phyloP scores from a whole-genome alignment of 2,113 vertebrate species.

The Malaclemys terrapin region DNA sequence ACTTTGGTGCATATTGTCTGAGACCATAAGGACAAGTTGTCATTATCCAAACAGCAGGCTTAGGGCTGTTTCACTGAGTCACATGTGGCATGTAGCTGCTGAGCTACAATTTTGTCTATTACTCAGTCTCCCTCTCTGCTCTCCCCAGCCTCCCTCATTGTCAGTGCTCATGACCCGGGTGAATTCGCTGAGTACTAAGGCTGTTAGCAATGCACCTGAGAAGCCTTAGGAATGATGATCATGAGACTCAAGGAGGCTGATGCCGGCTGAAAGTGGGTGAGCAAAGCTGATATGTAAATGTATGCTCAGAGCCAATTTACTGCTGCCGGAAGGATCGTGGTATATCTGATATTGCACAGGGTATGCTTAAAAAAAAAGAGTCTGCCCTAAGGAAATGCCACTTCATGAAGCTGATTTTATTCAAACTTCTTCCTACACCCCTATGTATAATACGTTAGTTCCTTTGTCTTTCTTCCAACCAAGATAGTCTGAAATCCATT shows the following conservation, averaged over 20 bases:
- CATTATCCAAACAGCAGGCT: not conserved
- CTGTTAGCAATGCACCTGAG: rapidly evolving
- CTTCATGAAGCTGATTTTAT: not conserved
- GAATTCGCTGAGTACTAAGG: not conserved
- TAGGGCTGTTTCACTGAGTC: not conserved
- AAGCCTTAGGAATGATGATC: rapidly evolving
- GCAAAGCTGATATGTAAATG: not conserved
- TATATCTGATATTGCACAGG: not conserved
- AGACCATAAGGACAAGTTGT: not conserved
- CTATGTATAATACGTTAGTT: not conserved
- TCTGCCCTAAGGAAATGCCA: not conserved
- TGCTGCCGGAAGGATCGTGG: not conserved
- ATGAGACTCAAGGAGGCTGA: rapidly evolving
- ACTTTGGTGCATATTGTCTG: not conserved
- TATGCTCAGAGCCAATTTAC: not conserved
- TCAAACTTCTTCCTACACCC: rapidly evolving
- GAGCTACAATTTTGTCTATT: not conserved
- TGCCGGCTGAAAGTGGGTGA: not conserved
- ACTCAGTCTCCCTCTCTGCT: not conserved
- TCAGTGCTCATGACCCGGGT: rapidly evolving
- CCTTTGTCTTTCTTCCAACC: not conserved
- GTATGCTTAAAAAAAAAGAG: rapidly evolving
- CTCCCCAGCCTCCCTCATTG: not conserved
- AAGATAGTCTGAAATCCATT: not conserved
- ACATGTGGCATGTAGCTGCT: not conserved